Evolutionary conservation across 1,140 invertebrate genomes (phyloP).

Genomic region (Saccostrea echinata): DNA sequence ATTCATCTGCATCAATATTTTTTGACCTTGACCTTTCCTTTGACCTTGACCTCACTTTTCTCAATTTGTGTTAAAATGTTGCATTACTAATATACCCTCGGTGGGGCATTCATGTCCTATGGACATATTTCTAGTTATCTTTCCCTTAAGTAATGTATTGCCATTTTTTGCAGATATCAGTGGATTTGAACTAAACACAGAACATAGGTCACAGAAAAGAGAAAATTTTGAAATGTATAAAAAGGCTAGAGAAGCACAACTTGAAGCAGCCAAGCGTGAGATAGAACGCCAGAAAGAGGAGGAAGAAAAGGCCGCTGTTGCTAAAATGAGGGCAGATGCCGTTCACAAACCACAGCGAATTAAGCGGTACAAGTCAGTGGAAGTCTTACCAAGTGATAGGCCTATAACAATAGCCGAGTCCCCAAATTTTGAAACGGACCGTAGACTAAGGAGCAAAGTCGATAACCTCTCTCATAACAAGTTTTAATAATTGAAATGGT

Average conservation of each 20-base stretch:
- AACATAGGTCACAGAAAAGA: conserved; percentile 79
- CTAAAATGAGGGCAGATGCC: conserved; percentile 74
- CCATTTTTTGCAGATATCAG: conserved; percentile 72
- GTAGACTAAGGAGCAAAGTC: conserved; percentile 63
- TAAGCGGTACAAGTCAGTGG: conserved; percentile 76
- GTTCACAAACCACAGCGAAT: conserved; percentile 80
- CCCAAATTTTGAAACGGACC: conserved; percentile 76
- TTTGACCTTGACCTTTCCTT: too few species aligned
- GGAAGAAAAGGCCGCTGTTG: conserved; percentile 78
- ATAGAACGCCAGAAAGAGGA: conserved; percentile 66
- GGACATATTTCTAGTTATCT: too few species aligned
- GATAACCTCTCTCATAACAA: background rate
- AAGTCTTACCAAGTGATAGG: conserved; percentile 76
- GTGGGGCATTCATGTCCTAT: too few species aligned
- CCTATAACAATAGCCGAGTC: conserved; percentile 78
- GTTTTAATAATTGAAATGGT: background rate
- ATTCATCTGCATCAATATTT: too few species aligned
- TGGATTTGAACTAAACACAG: conserved; percentile 81
- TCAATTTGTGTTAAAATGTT: too few species aligned
- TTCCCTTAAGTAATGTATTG: background rate
- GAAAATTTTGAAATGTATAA: conserved; percentile 80
- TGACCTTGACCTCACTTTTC: too few species aligned
- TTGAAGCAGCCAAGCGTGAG: conserved; percentile 68
- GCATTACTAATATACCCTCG: too few species aligned
- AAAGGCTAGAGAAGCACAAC: conserved; percentile 79